Base-by-base conservation (phyloP, 2,888 invertebrate species). In the Spisula subtruncata region DNA sequence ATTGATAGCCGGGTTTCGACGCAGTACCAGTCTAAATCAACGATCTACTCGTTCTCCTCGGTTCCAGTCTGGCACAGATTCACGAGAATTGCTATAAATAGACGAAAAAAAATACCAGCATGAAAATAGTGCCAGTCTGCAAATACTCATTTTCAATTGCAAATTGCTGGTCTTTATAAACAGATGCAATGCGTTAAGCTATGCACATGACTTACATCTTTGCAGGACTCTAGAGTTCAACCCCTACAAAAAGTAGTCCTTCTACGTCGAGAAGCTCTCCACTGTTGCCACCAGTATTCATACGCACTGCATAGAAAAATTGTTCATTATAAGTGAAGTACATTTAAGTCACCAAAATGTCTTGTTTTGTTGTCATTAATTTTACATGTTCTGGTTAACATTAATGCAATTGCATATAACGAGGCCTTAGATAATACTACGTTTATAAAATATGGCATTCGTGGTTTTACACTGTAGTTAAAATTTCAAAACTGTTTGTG, bases 271-370 rank as follows among this genome's bases (percentile, higher is more conserved):
- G 29, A 14, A 32, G 8, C 32, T 8, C 71, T 32, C 32, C 32
- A 6, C 32, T 32, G 32, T 32, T 1, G 32, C 29, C 71, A 71
- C 29, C 71, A 71, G 71, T 71, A 71, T 71, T 71, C 71, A 71
- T 71, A 32, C 29, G 71, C 71, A 32, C 32, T 71, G 32, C 29
- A 71, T 71, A 71, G n/a, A 71, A 71, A 71, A 71, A 60, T 60
- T n/a, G 60, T 60, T 60, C 60, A 25, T 60, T 5, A n/a, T 60
- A 60, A 6, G 25, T 60, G 1, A 60, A n/a, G 25, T 25, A 60
- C 25, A n/a, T 25, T 56, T 60, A 60, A 60, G 60, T 25, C 20
- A 60, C 20, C 18, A n/a, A 41, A 2, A 5, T 14, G n/a, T 60
- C 60, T 25, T 60, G 60, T 25, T 25, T 25, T 8, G 8, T 18